Evolutionary conservation across 2,888 invertebrate genomes (phyloP), one percentile per base, ranked within the genome.

Genomic region (Lysandra coridon): DNA sequence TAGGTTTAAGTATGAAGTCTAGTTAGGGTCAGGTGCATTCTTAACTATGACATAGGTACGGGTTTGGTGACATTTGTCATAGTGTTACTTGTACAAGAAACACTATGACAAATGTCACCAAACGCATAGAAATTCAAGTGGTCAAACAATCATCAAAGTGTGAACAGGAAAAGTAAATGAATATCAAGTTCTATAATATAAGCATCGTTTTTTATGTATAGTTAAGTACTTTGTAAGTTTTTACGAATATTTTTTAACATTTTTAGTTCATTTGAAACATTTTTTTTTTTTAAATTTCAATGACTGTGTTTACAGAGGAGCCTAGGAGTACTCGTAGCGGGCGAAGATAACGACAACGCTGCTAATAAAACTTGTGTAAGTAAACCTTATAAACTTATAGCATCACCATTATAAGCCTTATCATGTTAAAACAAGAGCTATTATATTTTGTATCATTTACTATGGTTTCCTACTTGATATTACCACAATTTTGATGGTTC

Each of bases 281-380:
- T 53, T 10, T 53, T 1, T 57, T 57, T 57, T 57, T 17, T 30
- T 10, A 5, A 17, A 64, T 64, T 64, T 64, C 7, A 30, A 64
- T 64, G 5, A 17, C n/a, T 37, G 17, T 12, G n/a, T 73, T 73
- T 23, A 74, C 74, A 74, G 74, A 74, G 23, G 74, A 74, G 74
- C 49, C 6, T 4, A n/a, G 44, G n/a, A 74, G 49, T 23, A 74
- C 74, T 44, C 74, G 74, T 44, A 74, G 74, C n/a, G 30, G 74
- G 4, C 44, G 74, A 7, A 74, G 74, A 74, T 74, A 74, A 23
- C 23, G 74, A 44, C 49, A 17, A 40, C 73, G 40, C 40, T 73
- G 40, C 17, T 73, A 33, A 73, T 30, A 17, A 7, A 6, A 40
- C 40, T 6, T n/a, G 73, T 40, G 40, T 73, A 37, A 40, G 73